Evolutionary conservation across 1,140 invertebrate species (phyloP).

Genomic region (Eubasilissa regina): DNA sequence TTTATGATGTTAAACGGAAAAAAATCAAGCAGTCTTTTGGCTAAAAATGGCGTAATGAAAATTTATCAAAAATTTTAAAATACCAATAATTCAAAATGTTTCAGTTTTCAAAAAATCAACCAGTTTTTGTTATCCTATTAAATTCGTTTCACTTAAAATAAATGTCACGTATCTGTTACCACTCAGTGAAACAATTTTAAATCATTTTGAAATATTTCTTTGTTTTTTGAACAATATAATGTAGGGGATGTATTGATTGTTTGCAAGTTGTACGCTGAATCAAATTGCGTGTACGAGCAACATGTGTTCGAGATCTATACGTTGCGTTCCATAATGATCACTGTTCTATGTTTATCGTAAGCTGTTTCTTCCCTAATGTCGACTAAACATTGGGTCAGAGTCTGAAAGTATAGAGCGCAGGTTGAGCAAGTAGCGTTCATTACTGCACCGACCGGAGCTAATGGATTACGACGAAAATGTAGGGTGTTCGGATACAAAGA

Average conservation of each 20-base stretch:
- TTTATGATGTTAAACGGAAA: too few relatives aligned
- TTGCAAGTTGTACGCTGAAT: background rate
- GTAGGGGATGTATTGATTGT: background rate
- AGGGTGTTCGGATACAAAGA: background rate
- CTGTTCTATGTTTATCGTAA: conserved; percentile 8
- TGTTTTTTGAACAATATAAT: too few relatives aligned
- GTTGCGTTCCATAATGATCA: conserved; percentile 10
- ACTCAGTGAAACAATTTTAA: too few relatives aligned
- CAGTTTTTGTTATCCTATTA: too few relatives aligned
- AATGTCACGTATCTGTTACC: too few relatives aligned
- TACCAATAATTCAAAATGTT: too few relatives aligned
- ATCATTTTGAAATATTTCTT: too few relatives aligned
- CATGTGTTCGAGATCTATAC: conserved; percentile 19
- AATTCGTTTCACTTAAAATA: too few relatives aligned
- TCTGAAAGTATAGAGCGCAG: conserved; percentile 11
- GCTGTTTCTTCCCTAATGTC: conserved; percentile 28
- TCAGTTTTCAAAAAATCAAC: too few relatives aligned
- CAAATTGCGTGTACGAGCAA: background rate
- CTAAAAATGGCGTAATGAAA: too few relatives aligned
- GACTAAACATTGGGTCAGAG: conserved; percentile 16
- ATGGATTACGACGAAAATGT: conserved; percentile 8
- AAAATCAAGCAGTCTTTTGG: too few relatives aligned
- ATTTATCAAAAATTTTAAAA: too few relatives aligned
- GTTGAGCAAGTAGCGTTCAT: conserved; percentile 7
- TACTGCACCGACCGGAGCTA: conserved; percentile 6